Base-by-base conservation (phyloP, 2,888 invertebrate genomes). In the Adela reaumurella region DNA sequence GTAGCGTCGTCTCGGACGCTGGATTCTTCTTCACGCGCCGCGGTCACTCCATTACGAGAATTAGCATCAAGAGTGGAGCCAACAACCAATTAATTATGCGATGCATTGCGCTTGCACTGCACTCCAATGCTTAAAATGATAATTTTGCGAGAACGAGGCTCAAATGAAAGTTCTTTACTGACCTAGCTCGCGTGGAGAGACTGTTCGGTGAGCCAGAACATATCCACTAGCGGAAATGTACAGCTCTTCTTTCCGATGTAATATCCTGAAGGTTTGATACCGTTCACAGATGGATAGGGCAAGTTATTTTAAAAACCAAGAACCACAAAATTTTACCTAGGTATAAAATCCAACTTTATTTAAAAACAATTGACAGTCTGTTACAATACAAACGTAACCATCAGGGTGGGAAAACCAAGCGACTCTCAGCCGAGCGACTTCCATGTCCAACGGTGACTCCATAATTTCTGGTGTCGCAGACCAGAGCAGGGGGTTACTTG, bases 401-500 rank as follows among this genome's bases (percentile, higher is more conserved):
- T 24, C 24, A 6, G 8, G 24, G 24, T 8, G n/a, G n/a, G n/a
- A n/a, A n/a, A n/a, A n/a, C n/a, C n/a, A n/a, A n/a, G n/a, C 24
- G 24, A 24, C 24, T 24, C 24, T 24, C 24, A 24, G 24, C 24
- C 4, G 24, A 8, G 8, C 24, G 24, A 24, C 24, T 24, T 24
- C 24, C 24, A 24, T n/a, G n/a, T n/a, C 24, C 24, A 24, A 8
- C 8, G 24, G n/a, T 24, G 24, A 24, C 24, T 24, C 8, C 24
- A 24, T 24, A 4, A 8, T 6, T 4, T 24, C 8, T 4, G 24
- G 24, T 8, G 24, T 24, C 24, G 24, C n/a, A n/a, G n/a, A n/a
- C n/a, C n/a, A 10, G 43, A 10, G 14, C 17, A 10, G 8, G 6
- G 17, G 11, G 35, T 14, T 51, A 47, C 17, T 53, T 52, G 44